A percentile compares a stretch with the other conserved stretches of the same genome.
Evolutionary conservation across 2,113 vertebrate genomes (phyloP).

Genomic region (Sisor rabdophorus): DNA sequence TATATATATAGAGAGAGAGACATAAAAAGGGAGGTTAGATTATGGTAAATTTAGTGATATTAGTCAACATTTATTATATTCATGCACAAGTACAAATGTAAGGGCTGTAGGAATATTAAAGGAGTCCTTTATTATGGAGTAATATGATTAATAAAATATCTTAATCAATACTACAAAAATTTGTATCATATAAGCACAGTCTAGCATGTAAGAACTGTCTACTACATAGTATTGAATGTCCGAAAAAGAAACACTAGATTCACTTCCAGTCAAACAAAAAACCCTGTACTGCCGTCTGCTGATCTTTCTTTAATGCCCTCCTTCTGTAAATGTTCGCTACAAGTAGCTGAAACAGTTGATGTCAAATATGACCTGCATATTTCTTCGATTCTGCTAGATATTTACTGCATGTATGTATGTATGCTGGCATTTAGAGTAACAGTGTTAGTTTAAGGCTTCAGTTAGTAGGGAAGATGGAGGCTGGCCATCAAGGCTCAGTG

Average conservation of each 20-base stretch:
- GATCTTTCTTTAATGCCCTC: conserved; percentile 15
- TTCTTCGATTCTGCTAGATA: conserved; percentile 27
- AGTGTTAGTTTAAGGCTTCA: conserved; percentile 60
- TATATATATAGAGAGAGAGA: conserved; percentile 31
- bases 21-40: conserved; percentile 7
- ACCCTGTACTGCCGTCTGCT: conserved; percentile 56
- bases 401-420: conserved; percentile 32
- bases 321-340: neutral
- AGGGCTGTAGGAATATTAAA: neutral
- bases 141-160: no score
- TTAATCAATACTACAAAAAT: conserved; percentile 11
- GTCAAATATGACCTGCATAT: neutral
- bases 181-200: no score
- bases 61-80: neutral
- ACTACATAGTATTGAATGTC: conserved; percentile 71
- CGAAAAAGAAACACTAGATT: conserved; percentile 66
- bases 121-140: no score
- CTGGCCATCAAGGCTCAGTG: conserved; percentile 76
- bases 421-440: conserved; percentile 50
- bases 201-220: conserved; percentile 49
- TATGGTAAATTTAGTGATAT: conserved; percentile 3
- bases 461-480: conserved; percentile 70
- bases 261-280: conserved; percentile 64
- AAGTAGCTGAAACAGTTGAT: conserved; percentile 5
- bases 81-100: neutral